These are phyloP conservation scores for Mantis religiosa DNA, from an alignment of 2,888 invertebrate species.

Conservation along the genomic window DNA sequence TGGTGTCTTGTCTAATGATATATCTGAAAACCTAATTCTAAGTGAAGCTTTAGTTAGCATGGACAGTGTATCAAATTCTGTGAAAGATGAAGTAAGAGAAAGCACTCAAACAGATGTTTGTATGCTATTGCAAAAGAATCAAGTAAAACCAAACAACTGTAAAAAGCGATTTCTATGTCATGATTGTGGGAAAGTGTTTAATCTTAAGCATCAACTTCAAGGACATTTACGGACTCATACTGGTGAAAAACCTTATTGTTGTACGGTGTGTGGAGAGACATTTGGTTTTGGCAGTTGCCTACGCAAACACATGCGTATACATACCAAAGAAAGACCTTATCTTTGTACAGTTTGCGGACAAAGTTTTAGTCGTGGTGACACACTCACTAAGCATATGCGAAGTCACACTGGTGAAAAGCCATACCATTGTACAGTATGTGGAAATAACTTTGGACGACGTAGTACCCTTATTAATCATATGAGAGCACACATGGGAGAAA, in stretches of 20 bases:
- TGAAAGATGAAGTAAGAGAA: not conserved
- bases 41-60: not conserved
- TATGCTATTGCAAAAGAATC: not conserved
- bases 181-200: conserved; percentile 10
- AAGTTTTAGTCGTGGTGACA: conserved; percentile 6
- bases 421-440: conserved; percentile 4
- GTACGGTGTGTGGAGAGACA: conserved; percentile 5
- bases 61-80: not conserved
- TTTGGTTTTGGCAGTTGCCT: conserved; percentile 10
- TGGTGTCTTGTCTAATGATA: not conserved
- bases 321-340: conserved; percentile 1
- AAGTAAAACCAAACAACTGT: not conserved
- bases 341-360: not conserved
- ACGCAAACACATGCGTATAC: conserved; percentile 7
- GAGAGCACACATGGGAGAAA: conserved; percentile 9
- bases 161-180: not conserved
- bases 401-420: conserved; percentile 10
- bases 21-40: not conserved
- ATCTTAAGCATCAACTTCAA: conserved; percentile 2
- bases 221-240: conserved; percentile 11
- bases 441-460: conserved; percentile 2
- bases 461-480: conserved; percentile 9
- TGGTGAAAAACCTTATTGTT: conserved; percentile 11
- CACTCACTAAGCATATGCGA: conserved; percentile 8
- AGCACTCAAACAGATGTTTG: not conserved